A percentile compares a stretch with the other conserved stretches of the same genome.
phyloP scores from a whole-genome alignment of 2,888 invertebrate species.

The Diadegma fenestrale region DNA sequence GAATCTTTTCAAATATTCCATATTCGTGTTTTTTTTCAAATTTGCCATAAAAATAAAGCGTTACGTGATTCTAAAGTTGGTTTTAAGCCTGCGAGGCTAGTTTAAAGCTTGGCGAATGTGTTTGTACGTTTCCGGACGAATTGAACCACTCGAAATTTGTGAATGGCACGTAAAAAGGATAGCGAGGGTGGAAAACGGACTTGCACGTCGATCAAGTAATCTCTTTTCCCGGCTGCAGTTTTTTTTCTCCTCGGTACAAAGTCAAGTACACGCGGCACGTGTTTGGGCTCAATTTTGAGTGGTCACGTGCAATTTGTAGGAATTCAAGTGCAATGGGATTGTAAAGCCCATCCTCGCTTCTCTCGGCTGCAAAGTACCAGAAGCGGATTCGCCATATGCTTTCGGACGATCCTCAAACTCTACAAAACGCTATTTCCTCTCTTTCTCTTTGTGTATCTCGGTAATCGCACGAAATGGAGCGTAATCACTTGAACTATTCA shows the following conservation, averaged over 20 bases:
- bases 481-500: conserved; percentile 51
- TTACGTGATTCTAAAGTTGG: neutral
- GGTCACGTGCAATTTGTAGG: conserved; percentile 56
- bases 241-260: conserved; percentile 37
- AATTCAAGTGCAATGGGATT: conserved; percentile 53
- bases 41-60: neutral
- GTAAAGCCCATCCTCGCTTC: conserved; percentile 42
- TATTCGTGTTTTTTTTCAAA: neutral
- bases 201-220: conserved; percentile 59
- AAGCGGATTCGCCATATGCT: conserved; percentile 42
- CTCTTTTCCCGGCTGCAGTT: conserved; percentile 8
- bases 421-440: neutral
- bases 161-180: conserved; percentile 65
- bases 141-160: conserved; percentile 78
- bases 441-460: conserved; percentile 44
- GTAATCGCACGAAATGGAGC: conserved; percentile 59
- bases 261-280: conserved; percentile 61
- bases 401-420: conserved; percentile 22
- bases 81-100: neutral
- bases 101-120: neutral
- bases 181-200: conserved; percentile 22
- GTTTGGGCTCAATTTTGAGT: conserved; percentile 56
- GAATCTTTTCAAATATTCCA: neutral
- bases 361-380: neutral
- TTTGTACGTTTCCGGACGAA: conserved; percentile 31